These are phyloP conservation scores for Poecile montanus DNA, from an alignment of 2,797 vertebrate species.

Conservation along the genomic window DNA sequence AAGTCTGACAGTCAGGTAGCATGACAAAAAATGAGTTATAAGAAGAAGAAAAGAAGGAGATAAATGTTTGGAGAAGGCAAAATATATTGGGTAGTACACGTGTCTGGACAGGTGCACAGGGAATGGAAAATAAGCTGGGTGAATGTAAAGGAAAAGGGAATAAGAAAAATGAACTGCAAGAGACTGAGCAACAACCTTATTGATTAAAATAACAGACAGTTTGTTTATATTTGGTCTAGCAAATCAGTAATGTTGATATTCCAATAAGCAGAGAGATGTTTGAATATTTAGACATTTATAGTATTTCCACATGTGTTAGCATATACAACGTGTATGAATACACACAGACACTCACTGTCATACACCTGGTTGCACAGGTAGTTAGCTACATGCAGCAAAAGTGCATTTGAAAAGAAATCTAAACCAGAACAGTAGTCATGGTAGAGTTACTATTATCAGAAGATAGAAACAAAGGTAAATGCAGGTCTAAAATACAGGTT, in stretches of 20 bases:
- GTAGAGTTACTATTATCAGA: not conserved
- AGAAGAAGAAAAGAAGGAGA: not conserved
- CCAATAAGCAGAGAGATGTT: not conserved
- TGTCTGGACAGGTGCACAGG: not conserved
- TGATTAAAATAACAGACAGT: not conserved
- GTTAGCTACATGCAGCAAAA: not conserved
- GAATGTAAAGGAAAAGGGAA: not conserved
- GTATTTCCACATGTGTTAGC: not conserved
- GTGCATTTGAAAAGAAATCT: not conserved
- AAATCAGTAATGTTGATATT: not conserved
- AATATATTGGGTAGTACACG: not conserved
- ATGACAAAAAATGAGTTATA: not conserved
- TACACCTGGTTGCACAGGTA: not conserved
- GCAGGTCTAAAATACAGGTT: not conserved
- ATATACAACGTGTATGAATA: not conserved
- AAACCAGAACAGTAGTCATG: not conserved
- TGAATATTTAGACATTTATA: not conserved
- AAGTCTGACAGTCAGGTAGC: not conserved
- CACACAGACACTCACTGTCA: too few species aligned
- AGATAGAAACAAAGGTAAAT: not conserved
- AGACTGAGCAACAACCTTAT: not conserved
- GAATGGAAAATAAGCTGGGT: not conserved
- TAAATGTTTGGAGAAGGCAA: not conserved
- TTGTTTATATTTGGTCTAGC: not conserved
- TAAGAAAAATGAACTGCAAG: not conserved